Base-by-base conservation (phyloP, 1,140 invertebrate species). In the Lerema accius region DNA sequence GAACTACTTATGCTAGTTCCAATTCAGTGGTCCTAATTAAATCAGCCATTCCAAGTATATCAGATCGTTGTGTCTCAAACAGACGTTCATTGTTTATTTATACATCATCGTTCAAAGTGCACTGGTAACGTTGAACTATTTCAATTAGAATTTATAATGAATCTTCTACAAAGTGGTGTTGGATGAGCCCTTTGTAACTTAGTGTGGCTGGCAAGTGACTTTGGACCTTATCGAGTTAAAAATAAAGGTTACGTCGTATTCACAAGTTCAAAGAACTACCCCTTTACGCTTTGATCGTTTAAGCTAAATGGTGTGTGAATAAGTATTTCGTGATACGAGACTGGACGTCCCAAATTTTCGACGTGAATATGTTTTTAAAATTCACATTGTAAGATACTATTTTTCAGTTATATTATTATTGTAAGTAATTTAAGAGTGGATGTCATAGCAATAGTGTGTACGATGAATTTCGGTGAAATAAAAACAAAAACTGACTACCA, bases 231-330 rank as follows among this genome's bases (percentile, higher is more conserved):
- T 43, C 15, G 5, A 7, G 9, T 26, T 56, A 6, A 11, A 1
- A 13, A 23, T 46, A 46, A 23, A 46, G 9, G 2, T 51, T n/a
- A 16, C 49, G 32, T n/a, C 5, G 39, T n/a, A 9, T 32, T 32
- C 7, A 9, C 9, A 32, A 32, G 4, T 32, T 32, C 28, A 32
- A 39, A 59, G 28, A 14, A 14, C n/a, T 32, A 9, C 58, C 51
- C 32, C 49, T 61, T 11, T 55, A 42, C 15, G 35, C 40, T 58
- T 58, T 70, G 67, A 68, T 66, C 45, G 40, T 37, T 53, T 28
- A 67, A 56, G 61, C 64, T 65, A 65, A 68, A 68, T 73, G 51
- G 63, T 40, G 59, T 70, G 56, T 65, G 51, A 73, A 68, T 58
- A n/a, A n/a, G n/a, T n/a, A 59, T 67, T 68, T 60, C 63, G 58